Percentiles rank a stretch among this genome's conserved stretches.
These are phyloP conservation scores for Nephrotoma appendiculata DNA, from an alignment of 2,888 invertebrate genomes.

Conservation along the genomic window DNA sequence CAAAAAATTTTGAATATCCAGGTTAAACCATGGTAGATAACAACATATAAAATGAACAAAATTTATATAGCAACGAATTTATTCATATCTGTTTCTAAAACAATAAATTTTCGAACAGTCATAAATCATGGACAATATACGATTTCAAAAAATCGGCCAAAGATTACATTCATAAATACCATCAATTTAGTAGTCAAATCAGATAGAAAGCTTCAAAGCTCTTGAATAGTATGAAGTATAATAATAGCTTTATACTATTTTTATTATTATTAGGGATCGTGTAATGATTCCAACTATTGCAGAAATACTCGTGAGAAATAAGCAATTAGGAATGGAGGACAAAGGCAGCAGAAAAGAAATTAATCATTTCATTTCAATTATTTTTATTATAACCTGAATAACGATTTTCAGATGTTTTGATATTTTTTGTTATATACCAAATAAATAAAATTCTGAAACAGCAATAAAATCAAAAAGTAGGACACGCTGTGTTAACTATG, in stretches of 20 bases:
- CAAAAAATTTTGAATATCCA: not conserved
- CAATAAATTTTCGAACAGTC: not conserved
- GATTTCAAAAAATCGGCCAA: not conserved
- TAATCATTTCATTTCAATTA: not conserved
- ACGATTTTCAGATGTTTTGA: too few species aligned
- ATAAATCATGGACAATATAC: not conserved
- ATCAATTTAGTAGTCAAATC: not conserved
- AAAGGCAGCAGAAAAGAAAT: not conserved
- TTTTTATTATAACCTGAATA: too few species aligned
- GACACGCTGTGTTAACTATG: too few species aligned
- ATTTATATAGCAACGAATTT: not conserved
- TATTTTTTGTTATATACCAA: too few species aligned
- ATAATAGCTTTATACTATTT: not conserved
- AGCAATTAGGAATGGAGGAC: not conserved
- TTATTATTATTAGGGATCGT: not conserved
- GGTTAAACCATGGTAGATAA: not conserved
- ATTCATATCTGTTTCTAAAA: not conserved
- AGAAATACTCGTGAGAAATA: not conserved
- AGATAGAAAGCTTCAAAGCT: not conserved
- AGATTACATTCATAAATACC: not conserved
- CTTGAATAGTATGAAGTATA: not conserved
- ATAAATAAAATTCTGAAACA: too few species aligned
- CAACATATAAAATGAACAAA: not conserved
- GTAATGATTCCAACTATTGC: too few species aligned
- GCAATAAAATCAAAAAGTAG: too few species aligned